A percentile compares a stretch with the other conserved stretches of the same genome.
Evolutionary conservation across 2,113 vertebrate species (phyloP).

Genomic region (Sylvia atricapilla): DNA sequence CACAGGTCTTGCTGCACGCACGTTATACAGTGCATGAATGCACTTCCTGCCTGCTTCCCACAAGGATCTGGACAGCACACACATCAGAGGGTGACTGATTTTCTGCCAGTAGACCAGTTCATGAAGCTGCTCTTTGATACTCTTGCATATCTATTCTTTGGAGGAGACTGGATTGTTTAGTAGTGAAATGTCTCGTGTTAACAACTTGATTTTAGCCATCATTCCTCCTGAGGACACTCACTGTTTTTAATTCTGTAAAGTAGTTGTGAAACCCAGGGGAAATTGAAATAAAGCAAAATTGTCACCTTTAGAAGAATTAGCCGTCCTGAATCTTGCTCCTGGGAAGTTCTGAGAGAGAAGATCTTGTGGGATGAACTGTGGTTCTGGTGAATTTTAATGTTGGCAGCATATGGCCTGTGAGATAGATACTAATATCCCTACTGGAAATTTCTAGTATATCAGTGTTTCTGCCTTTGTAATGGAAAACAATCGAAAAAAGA

Average conservation of each 20-base stretch:
- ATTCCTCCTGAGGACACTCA: neutral
- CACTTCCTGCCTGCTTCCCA: conserved; percentile 13
- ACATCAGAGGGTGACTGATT: neutral
- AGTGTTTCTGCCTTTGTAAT: neutral
- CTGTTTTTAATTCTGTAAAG: neutral
- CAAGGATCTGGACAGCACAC: neutral
- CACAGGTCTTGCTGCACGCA: neutral
- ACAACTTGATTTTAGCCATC: neutral
- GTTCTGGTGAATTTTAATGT: neutral
- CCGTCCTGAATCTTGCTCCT: neutral
- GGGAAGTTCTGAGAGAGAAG: neutral
- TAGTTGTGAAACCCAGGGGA: neutral
- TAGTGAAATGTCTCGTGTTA: neutral
- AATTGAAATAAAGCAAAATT: neutral
- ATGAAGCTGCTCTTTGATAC: neutral
- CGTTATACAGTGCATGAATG: neutral
- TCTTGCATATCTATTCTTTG: neutral
- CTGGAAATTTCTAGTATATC: neutral
- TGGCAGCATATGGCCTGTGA: neutral
- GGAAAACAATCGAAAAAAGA: neutral
- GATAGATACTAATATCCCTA: neutral
- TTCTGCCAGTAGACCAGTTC: conserved; percentile 49
- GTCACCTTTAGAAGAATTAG: neutral
- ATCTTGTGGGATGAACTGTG: neutral
- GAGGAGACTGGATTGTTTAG: neutral